These are phyloP conservation scores for Megastigmus dorsalis DNA, from an alignment of 2,888 invertebrate species.

Conservation along the genomic window DNA sequence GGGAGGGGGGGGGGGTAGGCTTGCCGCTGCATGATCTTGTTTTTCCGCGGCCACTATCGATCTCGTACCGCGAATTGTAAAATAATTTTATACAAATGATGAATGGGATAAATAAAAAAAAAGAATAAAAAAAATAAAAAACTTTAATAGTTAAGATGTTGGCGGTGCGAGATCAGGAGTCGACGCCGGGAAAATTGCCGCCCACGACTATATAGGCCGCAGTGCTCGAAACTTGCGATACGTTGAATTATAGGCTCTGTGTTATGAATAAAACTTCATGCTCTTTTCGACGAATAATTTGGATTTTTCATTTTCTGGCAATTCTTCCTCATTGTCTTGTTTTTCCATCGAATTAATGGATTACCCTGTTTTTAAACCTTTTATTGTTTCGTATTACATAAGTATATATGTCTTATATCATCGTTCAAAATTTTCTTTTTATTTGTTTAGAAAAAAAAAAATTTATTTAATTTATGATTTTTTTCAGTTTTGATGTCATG, in stretches of 20 bases:
- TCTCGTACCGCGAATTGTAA: conserved; percentile 41
- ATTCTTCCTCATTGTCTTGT: no score
- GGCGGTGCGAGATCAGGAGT: not conserved
- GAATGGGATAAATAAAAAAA: conserved; percentile 25
- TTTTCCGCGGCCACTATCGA: conserved; percentile 17
- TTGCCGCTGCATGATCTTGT: no score
- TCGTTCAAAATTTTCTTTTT: no score
- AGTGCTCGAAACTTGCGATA: conserved; percentile 39
- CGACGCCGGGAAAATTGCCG: conserved; percentile 19
- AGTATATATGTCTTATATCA: no score
- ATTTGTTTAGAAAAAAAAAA: no score
- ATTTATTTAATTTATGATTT: no score
- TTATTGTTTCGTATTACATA: no score
- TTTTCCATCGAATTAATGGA: no score
- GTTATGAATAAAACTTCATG: conserved; percentile 56
- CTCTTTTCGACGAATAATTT: conserved; percentile 53
- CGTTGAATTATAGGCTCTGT: conserved; percentile 54
- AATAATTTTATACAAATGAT: conserved; percentile 55
- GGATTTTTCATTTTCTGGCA: not conserved
- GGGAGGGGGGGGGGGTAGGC: no score
- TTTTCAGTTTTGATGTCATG: no score
- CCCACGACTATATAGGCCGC: conserved; percentile 15
- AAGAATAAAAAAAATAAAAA: conserved; percentile 38
- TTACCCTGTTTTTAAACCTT: no score
- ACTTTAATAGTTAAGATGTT: conserved; percentile 49